Evolutionary conservation across 1,140 invertebrate genomes (phyloP), one percentile per base, ranked within the genome.

Genomic region (Cyclargus thomasi): DNA sequence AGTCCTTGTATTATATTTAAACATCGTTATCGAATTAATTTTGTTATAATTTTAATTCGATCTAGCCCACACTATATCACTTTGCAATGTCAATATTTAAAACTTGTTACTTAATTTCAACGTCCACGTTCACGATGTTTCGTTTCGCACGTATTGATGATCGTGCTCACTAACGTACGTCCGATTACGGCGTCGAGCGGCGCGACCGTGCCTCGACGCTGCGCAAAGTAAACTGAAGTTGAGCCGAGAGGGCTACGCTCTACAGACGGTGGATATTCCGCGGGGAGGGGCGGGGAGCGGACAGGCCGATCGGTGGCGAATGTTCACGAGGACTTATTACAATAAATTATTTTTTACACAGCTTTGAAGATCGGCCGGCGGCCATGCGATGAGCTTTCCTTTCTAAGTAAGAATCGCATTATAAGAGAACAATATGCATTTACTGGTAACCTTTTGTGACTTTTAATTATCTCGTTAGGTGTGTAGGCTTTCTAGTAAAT

Each of bases 271-370:
- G 80, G 80, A 80, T 90, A 82, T 83, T 83, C 81, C 67, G 78
- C 72, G 69, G 76, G 74, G 71, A 74, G 75, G 73, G 68, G 76
- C 67, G 77, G 79, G 79, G 80, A 65, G 78, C 63, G 77, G 79
- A 79, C 70, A 72, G 74, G 75, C 81, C 87, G 87, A 90, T 75
- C 78, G 73, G 81, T 82, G 82, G 86, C 85, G 87, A 88, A 80
- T 81, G 82, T 81, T 86, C 86, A 86, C 87, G 87, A 90, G 73
- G 85, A 85, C 81, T 87, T 88, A 88, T 88, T 90, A 90, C 82
- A 88, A 90, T 88, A 90, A 88, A 88, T 90, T 85, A 86, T 88
- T 86, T 86, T 86, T 88, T 86, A 80, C 77, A 75, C 73, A 84
- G 82, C 85, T 88, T 88, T 84, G 79, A 82, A 80, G 77, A 84